These are phyloP conservation scores for Nothobranchius furzeri DNA, from an alignment of 2,113 vertebrate genomes.

Conservation along the genomic window DNA sequence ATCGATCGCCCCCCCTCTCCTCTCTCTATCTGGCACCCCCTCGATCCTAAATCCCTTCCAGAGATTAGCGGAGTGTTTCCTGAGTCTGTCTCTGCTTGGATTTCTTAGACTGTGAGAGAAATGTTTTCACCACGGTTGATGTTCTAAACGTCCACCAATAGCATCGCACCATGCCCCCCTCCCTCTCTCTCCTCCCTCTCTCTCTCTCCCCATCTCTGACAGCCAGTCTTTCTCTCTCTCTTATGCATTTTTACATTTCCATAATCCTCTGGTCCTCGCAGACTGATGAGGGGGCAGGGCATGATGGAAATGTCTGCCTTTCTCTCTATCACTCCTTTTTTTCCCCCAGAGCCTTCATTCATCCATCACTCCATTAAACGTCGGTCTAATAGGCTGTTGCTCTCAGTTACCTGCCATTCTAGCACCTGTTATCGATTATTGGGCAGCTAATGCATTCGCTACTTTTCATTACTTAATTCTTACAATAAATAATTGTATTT, in stretches of 20 bases:
- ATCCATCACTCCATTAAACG: conserved; percentile 38
- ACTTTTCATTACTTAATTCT: too few relatives aligned
- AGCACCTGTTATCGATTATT: conserved; percentile 9
- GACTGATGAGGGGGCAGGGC: conserved; percentile 70
- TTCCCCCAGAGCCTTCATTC: conserved; percentile 34
- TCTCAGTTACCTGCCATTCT: conserved; percentile 41
- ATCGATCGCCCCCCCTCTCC: conserved; percentile 9
- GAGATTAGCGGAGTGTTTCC: conserved; percentile 31
- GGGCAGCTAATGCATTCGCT: neutral
- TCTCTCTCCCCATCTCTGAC: conserved; percentile 40
- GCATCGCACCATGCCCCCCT: conserved; percentile 51
- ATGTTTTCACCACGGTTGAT: conserved; percentile 65
- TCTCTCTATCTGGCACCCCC: conserved; percentile 12
- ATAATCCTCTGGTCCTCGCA: conserved; percentile 68
- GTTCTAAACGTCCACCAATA: conserved; percentile 64
- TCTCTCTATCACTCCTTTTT: conserved; percentile 4
- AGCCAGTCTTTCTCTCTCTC: conserved; percentile 51
- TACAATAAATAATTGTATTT: too few relatives aligned
- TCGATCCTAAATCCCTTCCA: conserved; percentile 24
- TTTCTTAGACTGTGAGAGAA: conserved; percentile 61
- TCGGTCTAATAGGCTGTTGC: conserved; percentile 19
- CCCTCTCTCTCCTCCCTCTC: conserved; percentile 42
- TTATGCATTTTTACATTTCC: conserved; percentile 62
- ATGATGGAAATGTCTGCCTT: conserved; percentile 59
- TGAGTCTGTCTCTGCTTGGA: conserved; percentile 54